Base-by-base conservation (phyloP, 2,888 invertebrate species). In the Scaptomyza cyrtandrae region DNA sequence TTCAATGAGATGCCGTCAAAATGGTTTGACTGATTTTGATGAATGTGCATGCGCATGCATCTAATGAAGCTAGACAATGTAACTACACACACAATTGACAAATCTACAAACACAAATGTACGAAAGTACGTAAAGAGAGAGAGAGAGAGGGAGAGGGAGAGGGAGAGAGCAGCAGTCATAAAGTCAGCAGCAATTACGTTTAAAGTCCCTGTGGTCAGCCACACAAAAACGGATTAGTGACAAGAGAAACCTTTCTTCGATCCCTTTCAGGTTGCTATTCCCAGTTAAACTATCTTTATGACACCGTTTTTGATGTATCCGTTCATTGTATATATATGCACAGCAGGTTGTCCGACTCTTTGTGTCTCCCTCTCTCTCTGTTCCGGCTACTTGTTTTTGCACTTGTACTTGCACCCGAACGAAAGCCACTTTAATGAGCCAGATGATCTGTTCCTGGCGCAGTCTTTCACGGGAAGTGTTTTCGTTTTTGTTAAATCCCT, bases 121-220 rank as follows among this genome's bases (percentile, higher is more conserved):
- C n/a, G n/a, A n/a, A n/a, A n/a, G 6, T 29, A 33, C 13, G 13
- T 16, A 65, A 43, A 37, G 58, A 54, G 19, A 19, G 19, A 19
- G 19, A 19, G 19, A 2, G 19, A 19, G 19, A 19, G 19, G 7
- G 29, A 7, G 5, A 29, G 6, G 5, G 5, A 29, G 29, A 24
- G 24, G 3, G 24, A 24, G 24, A 24, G 24, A 24, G 33, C 71
- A 24, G 33, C 71, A 89, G 89, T 86, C 89, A 89, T 63, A 71
- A 86, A 86, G 86, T 86, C 86, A 86, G 61, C 84, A 75, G 71
- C 86, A 86, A 86, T 86, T 89, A 86, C 79, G 55, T 63, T 69
- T 65, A 71, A 87, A 86, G 66, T 72, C 62, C 70, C 75, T 73
- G 83, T 63, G 86, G 88, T 83, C 63, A 73, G 48, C 64, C 68